These are phyloP conservation scores for Drosophila nebulosa DNA, from an alignment of 1,140 invertebrate genomes.

Conservation along the genomic window DNA sequence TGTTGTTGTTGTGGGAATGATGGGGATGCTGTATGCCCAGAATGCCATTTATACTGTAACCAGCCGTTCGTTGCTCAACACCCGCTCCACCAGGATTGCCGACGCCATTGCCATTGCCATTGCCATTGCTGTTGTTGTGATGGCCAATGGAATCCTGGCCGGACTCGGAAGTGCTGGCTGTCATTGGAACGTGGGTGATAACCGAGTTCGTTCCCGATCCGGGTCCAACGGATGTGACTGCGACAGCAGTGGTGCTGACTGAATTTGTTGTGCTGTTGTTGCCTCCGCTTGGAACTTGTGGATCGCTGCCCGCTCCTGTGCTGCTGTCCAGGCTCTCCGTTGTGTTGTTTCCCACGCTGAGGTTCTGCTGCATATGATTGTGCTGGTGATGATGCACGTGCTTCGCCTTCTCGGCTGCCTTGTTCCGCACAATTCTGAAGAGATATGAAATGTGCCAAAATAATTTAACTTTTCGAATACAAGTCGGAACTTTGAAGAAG, in stretches of 20 bases:
- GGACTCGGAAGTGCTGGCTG: constrained; percentile 22
- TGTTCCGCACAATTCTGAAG: constrained; percentile 95
- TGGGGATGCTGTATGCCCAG: constrained; percentile 89
- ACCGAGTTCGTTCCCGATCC: constrained; percentile 80
- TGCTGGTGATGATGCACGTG: constrained; percentile 90
- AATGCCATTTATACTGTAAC: constrained; percentile 97
- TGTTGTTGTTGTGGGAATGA: constrained; percentile 82
- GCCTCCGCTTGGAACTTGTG: constrained; percentile 12
- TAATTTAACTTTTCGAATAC: too few relatives aligned
- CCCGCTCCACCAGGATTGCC: constrained; percentile 43
- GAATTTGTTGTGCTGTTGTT: constrained; percentile 34
- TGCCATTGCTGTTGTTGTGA: constrained; percentile 78
- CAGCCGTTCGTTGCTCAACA: constrained; percentile 82
- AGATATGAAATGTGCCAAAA: background rate
- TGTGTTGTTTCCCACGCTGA: constrained; percentile 71
- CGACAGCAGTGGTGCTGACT: constrained; percentile 21
- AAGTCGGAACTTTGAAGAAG: too few relatives aligned
- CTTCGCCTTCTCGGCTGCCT: constrained; percentile 97
- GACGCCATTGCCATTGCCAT: constrained; percentile 32
- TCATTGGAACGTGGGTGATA: constrained; percentile 86
- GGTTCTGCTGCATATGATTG: constrained; percentile 60
- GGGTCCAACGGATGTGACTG: constrained; percentile 40
- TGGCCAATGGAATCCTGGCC: constrained; percentile 34
- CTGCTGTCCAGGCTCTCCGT: constrained; percentile 77
- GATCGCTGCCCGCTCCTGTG: constrained; percentile 49